A percentile compares a stretch with the other conserved stretches of the same genome.
phyloP scores from a whole-genome alignment of 2,888 invertebrate species.

The Aplocera efformata region DNA sequence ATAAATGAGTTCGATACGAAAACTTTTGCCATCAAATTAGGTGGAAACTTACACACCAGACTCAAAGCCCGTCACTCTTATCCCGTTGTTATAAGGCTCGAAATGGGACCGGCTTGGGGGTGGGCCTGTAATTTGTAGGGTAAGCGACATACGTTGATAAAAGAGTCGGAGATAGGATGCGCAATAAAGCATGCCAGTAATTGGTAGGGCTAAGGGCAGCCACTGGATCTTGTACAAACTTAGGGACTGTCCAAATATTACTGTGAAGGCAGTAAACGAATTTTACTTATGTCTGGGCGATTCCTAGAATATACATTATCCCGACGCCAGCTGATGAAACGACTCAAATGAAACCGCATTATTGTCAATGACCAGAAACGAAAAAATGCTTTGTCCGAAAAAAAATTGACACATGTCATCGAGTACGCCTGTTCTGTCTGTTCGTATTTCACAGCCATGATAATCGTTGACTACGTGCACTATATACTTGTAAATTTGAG shows the following conservation, averaged over 20 bases:
- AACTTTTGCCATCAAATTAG: conserved; percentile 75
- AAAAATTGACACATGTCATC: no score
- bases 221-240: conserved; percentile 34
- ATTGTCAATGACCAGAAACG: no score
- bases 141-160: conserved; percentile 67
- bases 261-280: no score
- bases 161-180: conserved; percentile 55
- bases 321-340: no score
- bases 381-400: no score
- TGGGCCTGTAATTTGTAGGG: conserved; percentile 27
- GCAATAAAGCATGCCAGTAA: conserved; percentile 74
- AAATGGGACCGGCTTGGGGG: conserved; percentile 18
- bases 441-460: no score
- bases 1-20: conserved; percentile 70
- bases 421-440: no score
- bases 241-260: conserved; percentile 3
- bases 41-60: conserved; percentile 45
- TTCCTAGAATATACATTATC: no score
- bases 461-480: no score
- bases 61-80: conserved; percentile 14
- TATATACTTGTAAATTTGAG: no score
- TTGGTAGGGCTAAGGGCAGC: conserved; percentile 57
- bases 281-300: no score
- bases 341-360: no score
- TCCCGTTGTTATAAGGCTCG: conserved; percentile 30